phyloP scores from a whole-genome alignment of 2,888 invertebrate genomes.

The Punctoribates punctum region DNA sequence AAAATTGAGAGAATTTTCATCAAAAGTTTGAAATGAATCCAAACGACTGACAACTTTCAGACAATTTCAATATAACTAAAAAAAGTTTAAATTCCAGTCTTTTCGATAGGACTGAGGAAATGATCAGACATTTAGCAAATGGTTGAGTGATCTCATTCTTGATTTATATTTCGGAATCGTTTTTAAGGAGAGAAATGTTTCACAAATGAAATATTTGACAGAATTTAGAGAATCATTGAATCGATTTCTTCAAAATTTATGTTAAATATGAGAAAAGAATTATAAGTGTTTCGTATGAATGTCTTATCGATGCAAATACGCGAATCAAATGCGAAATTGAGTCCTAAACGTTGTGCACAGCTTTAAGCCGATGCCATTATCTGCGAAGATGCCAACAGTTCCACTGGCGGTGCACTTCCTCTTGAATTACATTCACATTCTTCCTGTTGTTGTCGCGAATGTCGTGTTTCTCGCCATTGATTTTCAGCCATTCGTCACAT shows the following conservation, averaged over 20 bases:
- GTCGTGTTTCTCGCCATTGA: slow-evolving; percentile 25
- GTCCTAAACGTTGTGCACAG: background rate
- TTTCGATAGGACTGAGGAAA: background rate
- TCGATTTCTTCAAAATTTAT: background rate
- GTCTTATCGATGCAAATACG: slow-evolving; percentile 13
- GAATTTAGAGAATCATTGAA: background rate
- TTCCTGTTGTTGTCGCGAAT: slow-evolving; percentile 28
- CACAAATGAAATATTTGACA: background rate
- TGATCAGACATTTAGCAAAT: slow-evolving; percentile 1
- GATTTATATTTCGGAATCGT: background rate
- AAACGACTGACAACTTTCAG: no score
- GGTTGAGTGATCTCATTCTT: background rate
- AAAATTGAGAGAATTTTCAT: no score
- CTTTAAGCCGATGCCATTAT: slow-evolving; percentile 24
- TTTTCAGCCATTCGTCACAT: slow-evolving; percentile 17
- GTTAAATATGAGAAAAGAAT: background rate
- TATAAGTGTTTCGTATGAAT: background rate
- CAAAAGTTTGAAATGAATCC: no score
- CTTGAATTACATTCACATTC: slow-evolving; percentile 29
- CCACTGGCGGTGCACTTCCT: slow-evolving; percentile 14
- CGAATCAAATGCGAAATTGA: background rate
- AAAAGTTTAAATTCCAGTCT: no score
- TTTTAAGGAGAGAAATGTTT: background rate
- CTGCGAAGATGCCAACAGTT: background rate
- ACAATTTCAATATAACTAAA: no score